phyloP scores from a whole-genome alignment of 1,140 invertebrate genomes.

The Eriosoma lanigerum region DNA sequence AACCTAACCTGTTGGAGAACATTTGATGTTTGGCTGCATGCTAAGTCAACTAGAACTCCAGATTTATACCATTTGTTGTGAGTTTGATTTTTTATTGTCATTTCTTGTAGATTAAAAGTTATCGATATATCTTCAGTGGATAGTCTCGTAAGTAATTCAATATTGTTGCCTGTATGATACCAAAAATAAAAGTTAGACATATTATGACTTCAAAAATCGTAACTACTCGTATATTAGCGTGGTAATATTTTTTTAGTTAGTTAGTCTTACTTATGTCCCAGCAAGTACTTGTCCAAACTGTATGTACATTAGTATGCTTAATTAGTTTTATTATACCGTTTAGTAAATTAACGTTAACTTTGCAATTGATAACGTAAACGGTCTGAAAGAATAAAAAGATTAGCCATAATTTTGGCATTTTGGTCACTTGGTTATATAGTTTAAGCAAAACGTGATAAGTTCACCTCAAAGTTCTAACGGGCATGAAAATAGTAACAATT shows the following conservation, averaged over 20 bases:
- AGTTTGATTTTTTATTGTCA: not conserved
- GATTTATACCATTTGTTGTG: not conserved
- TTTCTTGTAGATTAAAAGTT: not conserved
- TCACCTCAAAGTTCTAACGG: too few relatives aligned
- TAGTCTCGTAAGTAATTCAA: not conserved
- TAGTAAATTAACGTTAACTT: not conserved
- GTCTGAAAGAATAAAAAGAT: not conserved
- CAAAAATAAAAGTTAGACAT: not conserved
- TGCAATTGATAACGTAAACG: not conserved
- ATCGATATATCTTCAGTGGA: constrained; percentile 27
- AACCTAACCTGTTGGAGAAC: constrained; percentile 28
- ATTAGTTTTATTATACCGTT: not conserved
- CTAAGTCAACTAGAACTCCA: constrained; percentile 21
- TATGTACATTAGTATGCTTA: not conserved
- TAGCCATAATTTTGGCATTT: not conserved
- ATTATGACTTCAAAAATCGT: not conserved
- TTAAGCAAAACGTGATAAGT: too few relatives aligned
- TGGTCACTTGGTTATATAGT: not conserved
- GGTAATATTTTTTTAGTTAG: not conserved
- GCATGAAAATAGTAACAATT: not conserved
- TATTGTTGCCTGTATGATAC: not conserved
- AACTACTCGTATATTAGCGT: not conserved
- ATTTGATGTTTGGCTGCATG: not conserved
- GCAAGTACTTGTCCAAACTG: constrained; percentile 2
- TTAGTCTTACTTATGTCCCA: constrained; percentile 9